A percentile compares a stretch with the other conserved stretches of the same genome.
Evolutionary conservation across 2,888 invertebrate species (phyloP).

Genomic region (Ferdinandea cuprea): DNA sequence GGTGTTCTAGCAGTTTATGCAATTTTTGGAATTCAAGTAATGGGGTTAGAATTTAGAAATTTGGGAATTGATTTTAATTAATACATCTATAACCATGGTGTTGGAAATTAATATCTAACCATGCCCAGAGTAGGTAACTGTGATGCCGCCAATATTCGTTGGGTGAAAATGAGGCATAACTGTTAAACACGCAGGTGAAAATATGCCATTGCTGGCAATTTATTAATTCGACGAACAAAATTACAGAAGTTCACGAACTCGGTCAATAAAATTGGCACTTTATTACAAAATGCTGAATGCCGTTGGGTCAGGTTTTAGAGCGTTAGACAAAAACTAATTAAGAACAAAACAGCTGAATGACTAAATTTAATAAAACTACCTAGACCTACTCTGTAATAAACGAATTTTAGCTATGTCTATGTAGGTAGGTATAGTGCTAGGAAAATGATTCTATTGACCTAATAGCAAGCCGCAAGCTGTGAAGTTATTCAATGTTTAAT

Average conservation of each 20-base stretch:
- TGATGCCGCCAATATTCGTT: not conserved
- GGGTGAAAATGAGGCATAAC: not conserved
- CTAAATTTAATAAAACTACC: not conserved
- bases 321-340: not conserved
- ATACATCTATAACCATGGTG: conserved; percentile 26
- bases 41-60: conserved; percentile 56
- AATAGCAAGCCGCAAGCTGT: no score
- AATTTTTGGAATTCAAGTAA: conserved; percentile 58
- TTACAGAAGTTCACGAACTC: conserved; percentile 43
- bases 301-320: conserved; percentile 2
- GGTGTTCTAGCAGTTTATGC: conserved; percentile 37
- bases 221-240: conserved; percentile 36
- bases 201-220: conserved; percentile 52
- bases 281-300: conserved; percentile 1
- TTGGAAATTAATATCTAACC: conserved; percentile 29
- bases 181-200: conserved; percentile 51
- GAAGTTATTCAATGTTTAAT: no score
- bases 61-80: conserved; percentile 65
- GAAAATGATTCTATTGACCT: no score
- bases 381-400: no score
- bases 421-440: no score
- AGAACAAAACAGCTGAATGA: conserved; percentile 1
- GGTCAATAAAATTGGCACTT: conserved; percentile 39
- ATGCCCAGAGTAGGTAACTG: not conserved
- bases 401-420: no score